Evolutionary conservation across 1,140 invertebrate species (phyloP), one percentile per base, ranked within the genome.

Genomic region (Gryllus bimaculatus): DNA sequence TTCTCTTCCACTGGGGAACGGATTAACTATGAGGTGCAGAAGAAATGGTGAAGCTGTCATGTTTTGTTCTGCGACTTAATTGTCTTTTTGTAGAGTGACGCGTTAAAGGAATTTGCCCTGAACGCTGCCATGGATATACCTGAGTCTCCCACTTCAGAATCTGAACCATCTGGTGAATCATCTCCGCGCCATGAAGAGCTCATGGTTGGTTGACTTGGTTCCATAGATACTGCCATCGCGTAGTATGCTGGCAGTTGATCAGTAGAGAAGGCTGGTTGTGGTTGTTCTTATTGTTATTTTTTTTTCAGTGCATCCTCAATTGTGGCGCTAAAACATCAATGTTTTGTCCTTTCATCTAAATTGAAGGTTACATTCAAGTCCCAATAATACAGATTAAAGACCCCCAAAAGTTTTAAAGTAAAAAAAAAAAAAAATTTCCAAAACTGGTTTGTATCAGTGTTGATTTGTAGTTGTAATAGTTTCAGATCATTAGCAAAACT

Each of bases 31-130:
- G 54, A 13, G 54, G 54, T 66, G 54, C 54, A 13, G 54, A 66
- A 66, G 54, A 66, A 76, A 21, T 0, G 47, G 20, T n/a, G 76
- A n/a, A 77, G 20, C 21, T 77, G 76, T 48, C 47, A 47, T 77
- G 20, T 77, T 77, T 48, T 77, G 76, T 47, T 77, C 48, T 77
- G 47, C n/a, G 76, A 49, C 26, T 66, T 73, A 75, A 75, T 79
- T 79, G 78, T 79, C 84, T 84, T 85, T 83, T 86, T 86, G 85
- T 87, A 87, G 86, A 85, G 85, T 84, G 86, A 87, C 78, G 85
- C 83, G 81, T 84, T 86, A 82, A 84, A 85, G 83, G 85, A 87
- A 81, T 82, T 84, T 83, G 83, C 79, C 83, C 84, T 87, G 85
- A 85, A 86, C 85, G 85, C 83, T 83, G 83, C 83, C 78, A 85